Percentiles rank a stretch among this genome's conserved stretches.
phyloP scores from a whole-genome alignment of 2,888 invertebrate genomes.

The Leptinotarsa haldemani region DNA sequence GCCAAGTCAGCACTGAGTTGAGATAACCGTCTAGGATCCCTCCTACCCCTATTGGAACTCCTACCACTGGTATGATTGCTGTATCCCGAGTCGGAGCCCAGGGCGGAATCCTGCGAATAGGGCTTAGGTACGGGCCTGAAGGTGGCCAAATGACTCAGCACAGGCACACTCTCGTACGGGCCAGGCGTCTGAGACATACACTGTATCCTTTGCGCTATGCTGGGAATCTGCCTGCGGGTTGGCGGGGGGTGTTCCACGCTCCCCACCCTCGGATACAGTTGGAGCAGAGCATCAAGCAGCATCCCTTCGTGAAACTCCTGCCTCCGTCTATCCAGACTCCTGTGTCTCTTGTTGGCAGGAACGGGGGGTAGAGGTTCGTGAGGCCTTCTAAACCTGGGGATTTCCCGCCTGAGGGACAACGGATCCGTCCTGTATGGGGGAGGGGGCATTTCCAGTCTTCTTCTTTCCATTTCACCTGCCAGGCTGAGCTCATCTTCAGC shows the following conservation, averaged over 20 bases:
- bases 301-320: constrained; percentile 85
- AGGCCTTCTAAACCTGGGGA: constrained; percentile 70
- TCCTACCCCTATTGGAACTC: constrained; percentile 61
- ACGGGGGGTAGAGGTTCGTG: constrained; percentile 72
- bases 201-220: constrained; percentile 64
- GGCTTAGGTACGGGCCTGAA: constrained; percentile 74
- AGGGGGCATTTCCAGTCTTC: constrained; percentile 64
- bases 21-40: constrained; percentile 63
- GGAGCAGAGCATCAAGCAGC: constrained; percentile 78
- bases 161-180: constrained; percentile 78
- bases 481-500: constrained; percentile 84
- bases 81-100: constrained; percentile 88
- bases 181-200: constrained; percentile 64
- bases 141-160: constrained; percentile 72
- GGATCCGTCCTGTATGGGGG: constrained; percentile 60
- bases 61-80: constrained; percentile 81
- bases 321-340: constrained; percentile 69
- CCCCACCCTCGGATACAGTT: constrained; percentile 79
- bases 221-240: constrained; percentile 60
- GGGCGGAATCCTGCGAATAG: constrained; percentile 80
- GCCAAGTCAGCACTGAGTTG: constrained; percentile 65
- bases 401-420: constrained; percentile 64
- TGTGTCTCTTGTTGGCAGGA: constrained; percentile 67
- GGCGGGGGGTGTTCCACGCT: constrained; percentile 70
- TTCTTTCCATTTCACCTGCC: constrained; percentile 65